Evolutionary conservation across 1,140 invertebrate species (phyloP).

Genomic region (Holotrichia oblita): DNA sequence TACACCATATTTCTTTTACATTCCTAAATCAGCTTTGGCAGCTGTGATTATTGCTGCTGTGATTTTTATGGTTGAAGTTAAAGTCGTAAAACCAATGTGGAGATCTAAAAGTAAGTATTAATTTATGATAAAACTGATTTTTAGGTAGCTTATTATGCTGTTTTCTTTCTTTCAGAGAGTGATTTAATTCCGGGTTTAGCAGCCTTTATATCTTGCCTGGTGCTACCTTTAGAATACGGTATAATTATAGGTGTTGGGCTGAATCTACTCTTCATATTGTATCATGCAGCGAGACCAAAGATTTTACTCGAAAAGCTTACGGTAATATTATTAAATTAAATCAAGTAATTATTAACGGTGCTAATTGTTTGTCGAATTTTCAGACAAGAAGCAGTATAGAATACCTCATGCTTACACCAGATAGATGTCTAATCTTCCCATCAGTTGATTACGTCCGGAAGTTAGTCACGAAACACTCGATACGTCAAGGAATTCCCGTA

Average conservation of each 20-base stretch:
- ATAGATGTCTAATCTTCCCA: constrained; percentile 87
- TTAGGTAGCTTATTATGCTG: not conserved
- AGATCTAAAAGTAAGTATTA: constrained; percentile 75
- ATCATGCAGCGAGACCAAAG: constrained; percentile 88
- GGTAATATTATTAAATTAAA: constrained; percentile 61
- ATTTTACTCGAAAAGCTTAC: constrained; percentile 77
- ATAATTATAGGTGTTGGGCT: constrained; percentile 89
- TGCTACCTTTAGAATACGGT: constrained; percentile 86
- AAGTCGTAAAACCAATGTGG: constrained; percentile 81
- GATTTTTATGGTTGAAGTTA: constrained; percentile 83
- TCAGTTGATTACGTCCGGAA: constrained; percentile 87
- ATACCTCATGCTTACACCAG: constrained; percentile 83
- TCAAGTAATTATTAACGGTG: not conserved
- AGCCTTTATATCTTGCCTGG: constrained; percentile 85
- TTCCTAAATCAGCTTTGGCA: constrained; percentile 81
- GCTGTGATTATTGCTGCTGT: constrained; percentile 87
- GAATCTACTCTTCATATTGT: constrained; percentile 89
- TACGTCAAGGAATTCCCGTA: constrained; percentile 72
- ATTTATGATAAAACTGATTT: not conserved
- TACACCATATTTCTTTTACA: constrained; percentile 84
- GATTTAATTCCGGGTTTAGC: constrained; percentile 85
- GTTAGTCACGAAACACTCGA: constrained; percentile 82
- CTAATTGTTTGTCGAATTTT: constrained; percentile 48
- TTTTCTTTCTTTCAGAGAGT: constrained; percentile 71
- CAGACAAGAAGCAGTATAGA: constrained; percentile 74